phyloP scores from a whole-genome alignment of 30 jellyfish, hydroid and myxozoan genomes.

The Cassiopea xamachana region DNA sequence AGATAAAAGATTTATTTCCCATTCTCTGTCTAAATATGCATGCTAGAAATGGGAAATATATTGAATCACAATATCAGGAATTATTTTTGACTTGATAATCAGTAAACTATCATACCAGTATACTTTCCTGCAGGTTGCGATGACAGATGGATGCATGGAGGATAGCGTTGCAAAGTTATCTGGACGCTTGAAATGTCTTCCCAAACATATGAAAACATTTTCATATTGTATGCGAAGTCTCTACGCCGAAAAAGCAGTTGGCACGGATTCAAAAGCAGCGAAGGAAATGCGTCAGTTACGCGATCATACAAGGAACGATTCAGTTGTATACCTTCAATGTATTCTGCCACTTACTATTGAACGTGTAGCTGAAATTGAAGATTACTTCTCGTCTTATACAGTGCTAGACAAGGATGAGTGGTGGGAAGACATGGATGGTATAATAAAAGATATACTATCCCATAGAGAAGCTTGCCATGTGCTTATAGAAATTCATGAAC shows the following conservation, averaged over 20 bases:
- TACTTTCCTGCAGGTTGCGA: too few species aligned
- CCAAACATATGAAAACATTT: constrained; percentile 12
- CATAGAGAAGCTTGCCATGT: neutral
- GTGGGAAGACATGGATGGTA: constrained; percentile 51
- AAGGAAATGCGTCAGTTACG: constrained; percentile 5
- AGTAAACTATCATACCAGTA: too few species aligned
- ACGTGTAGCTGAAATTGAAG: constrained; percentile 24
- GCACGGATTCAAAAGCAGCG: neutral
- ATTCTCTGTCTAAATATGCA: too few species aligned
- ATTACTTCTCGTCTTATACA: constrained; percentile 22
- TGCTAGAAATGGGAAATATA: too few species aligned
- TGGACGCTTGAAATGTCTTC: too few species aligned
- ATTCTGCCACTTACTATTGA: constrained; percentile 41
- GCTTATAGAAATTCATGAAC: constrained; percentile 16
- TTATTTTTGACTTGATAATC: too few species aligned
- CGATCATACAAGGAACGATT: constrained; percentile 51
- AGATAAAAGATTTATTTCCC: too few species aligned
- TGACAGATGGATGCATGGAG: too few species aligned
- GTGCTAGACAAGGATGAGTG: constrained; percentile 38
- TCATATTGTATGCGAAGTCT: constrained; percentile 49
- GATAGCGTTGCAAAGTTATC: too few species aligned
- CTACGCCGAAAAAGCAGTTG: constrained; percentile 41
- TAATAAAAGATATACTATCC: constrained; percentile 11
- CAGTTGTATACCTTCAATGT: constrained; percentile 39
- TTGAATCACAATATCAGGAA: too few species aligned